Evolutionary conservation across 2,888 invertebrate species (phyloP).

Genomic region (Hoplodrina ambigua): DNA sequence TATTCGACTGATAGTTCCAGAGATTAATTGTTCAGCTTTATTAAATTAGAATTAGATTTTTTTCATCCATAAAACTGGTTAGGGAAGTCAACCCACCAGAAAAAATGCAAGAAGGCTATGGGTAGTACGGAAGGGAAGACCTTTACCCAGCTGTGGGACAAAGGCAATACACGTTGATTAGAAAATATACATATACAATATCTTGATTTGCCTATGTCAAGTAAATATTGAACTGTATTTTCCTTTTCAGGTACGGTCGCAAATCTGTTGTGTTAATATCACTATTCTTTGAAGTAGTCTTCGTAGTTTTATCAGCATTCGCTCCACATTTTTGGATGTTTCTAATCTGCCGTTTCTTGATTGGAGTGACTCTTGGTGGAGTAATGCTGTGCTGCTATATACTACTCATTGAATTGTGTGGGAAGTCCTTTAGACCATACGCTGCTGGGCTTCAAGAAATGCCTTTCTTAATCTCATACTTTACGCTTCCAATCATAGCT

Average conservation of each 20-base stretch:
- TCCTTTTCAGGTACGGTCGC: slow-evolving; percentile 90
- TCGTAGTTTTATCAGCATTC: slow-evolving; percentile 88
- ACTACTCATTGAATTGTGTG: slow-evolving; percentile 91
- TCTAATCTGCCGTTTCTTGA: slow-evolving; percentile 89
- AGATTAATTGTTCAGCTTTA: no score
- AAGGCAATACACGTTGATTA: neutral
- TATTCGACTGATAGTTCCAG: no score
- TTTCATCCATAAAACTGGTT: neutral
- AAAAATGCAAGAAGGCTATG: no score
- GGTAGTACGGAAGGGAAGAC: no score
- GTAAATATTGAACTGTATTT: neutral
- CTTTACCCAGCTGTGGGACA: no score
- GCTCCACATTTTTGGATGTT: slow-evolving; percentile 91
- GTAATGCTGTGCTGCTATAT: slow-evolving; percentile 93
- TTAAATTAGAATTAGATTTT: neutral
- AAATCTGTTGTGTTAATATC: slow-evolving; percentile 91
- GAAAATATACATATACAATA: neutral
- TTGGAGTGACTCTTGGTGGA: slow-evolving; percentile 91
- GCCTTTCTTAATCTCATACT: slow-evolving; percentile 89
- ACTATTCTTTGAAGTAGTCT: slow-evolving; percentile 89
- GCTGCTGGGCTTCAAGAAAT: slow-evolving; percentile 89
- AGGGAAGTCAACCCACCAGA: no score
- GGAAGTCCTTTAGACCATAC: slow-evolving; percentile 89
- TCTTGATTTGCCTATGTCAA: neutral
- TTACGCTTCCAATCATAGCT: slow-evolving; percentile 90